Evolutionary conservation across 92 coral and sea anemone species (phyloP).

Genomic region (Phymanthus crucifer): DNA sequence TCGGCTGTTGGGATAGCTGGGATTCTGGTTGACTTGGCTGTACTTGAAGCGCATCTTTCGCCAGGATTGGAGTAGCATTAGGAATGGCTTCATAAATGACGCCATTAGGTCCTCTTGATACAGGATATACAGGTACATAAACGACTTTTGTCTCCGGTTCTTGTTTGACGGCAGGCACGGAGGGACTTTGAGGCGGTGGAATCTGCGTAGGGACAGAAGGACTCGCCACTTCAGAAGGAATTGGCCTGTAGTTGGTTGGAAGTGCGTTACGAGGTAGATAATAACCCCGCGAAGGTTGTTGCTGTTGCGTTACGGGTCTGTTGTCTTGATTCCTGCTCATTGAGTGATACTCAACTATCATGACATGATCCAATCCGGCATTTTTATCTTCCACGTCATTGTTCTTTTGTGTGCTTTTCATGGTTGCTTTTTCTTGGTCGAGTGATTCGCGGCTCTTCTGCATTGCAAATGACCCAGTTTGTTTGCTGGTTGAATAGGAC

Average conservation of each 20-base stretch:
- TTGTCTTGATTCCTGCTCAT: conserved; percentile 38
- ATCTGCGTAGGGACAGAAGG: conserved; percentile 9
- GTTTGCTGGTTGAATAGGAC: conserved; percentile 37
- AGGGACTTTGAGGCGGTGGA: conserved; percentile 13
- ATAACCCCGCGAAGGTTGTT: conserved; percentile 25
- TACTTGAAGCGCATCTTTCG: conserved; percentile 44
- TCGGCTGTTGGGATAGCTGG: conserved; percentile 32
- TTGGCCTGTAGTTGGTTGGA: background rate
- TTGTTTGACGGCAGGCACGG: conserved; percentile 4
- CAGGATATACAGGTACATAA: conserved; percentile 82
- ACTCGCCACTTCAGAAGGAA: background rate
- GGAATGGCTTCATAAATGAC: conserved; percentile 71
- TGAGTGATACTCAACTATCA: conserved; percentile 72
- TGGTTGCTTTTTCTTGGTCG: conserved; percentile 53
- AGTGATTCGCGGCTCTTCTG: conserved; percentile 43
- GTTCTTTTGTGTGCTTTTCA: conserved; percentile 37
- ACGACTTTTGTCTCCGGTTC: conserved; percentile 46
- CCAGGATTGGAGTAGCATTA: conserved; percentile 66
- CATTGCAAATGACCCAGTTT: conserved; percentile 57
- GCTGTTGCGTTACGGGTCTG: conserved; percentile 23
- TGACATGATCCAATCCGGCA: conserved; percentile 64
- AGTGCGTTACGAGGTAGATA: conserved; percentile 4
- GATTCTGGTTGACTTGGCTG: conserved; percentile 35
- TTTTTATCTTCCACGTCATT: conserved; percentile 36
- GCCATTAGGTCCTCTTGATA: conserved; percentile 66